phyloP scores from a whole-genome alignment of 1,140 invertebrate genomes.

The Archivesica marissinica region DNA sequence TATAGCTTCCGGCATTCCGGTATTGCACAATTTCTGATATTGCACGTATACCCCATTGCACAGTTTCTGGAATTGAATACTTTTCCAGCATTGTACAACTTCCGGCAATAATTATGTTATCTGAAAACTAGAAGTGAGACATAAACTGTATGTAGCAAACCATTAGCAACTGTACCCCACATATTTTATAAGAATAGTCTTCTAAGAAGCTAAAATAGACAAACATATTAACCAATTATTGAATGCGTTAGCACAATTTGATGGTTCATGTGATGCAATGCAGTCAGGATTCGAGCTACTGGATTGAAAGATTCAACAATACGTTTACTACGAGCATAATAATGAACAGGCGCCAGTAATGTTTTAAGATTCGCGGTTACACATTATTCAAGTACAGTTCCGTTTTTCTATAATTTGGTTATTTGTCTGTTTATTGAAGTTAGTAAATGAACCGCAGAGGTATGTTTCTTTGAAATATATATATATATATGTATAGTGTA shows the following conservation, averaged over 20 bases:
- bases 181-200: too few species aligned
- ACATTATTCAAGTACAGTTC: neutral
- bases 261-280: neutral
- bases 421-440: neutral
- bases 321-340: neutral
- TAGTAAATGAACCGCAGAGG: neutral
- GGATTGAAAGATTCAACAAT: neutral
- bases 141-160: too few species aligned
- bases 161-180: neutral
- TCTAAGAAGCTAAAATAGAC: too few species aligned
- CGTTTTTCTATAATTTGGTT: slow-evolving; percentile 8
- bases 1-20: too few species aligned
- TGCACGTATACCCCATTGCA: too few species aligned
- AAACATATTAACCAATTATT: too few species aligned
- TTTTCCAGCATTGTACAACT: too few species aligned
- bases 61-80: too few species aligned
- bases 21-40: too few species aligned
- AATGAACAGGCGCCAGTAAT: neutral
- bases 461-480: neutral
- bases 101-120: too few species aligned
- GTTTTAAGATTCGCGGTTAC: neutral
- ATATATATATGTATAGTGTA: neutral
- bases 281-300: neutral
- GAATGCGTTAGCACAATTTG: neutral
- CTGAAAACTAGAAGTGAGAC: too few species aligned